Evolutionary conservation across 1,140 invertebrate species (phyloP), one percentile per base, ranked within the genome.

Genomic region (Lordiphosa stackelbergi): DNA sequence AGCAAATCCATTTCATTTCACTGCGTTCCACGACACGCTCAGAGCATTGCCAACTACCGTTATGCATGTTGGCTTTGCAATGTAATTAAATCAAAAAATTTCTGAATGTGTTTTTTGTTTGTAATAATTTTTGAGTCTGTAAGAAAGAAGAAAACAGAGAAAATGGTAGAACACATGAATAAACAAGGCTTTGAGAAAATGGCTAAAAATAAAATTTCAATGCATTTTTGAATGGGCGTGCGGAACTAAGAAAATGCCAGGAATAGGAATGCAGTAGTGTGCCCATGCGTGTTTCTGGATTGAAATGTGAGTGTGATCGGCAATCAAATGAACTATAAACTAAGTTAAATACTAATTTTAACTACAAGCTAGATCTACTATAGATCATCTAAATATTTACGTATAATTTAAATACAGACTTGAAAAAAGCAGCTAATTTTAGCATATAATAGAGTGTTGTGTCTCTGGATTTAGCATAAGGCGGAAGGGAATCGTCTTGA

Each of bases 161-260:
- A 53, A 69, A 56, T 83, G 77, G 64, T 81, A 75, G 66, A 83
- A 83, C 46, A 83, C 46, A 83, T 69, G 73, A 83, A 72, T 83
- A 83, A 73, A 66, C 16, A 49, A 58, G 57, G 49, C 28, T 51
- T 62, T 13, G 34, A 24, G 13, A 13, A 43, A 42, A 65, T 75
- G 68, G 49, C 9, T 56, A 46, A 28, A 75, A 49, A 13, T 10
- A 57, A 7, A 43, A 45, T 24, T 40, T 13, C 5, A 52, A 52
- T 22, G 36, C 3, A 51, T 34, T 48, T 31, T n/a, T 31, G 13
- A 40, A 66, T 49, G 51, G 38, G 34, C 31, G 41, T 56, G 53
- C 36, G 11, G 4, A 34, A 34, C 24, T 34, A 46, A 46, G 28
- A 31, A 8, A 46, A 46, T 46, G 43, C 28, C 7, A 31, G 2